Evolutionary conservation across 2,888 invertebrate genomes (phyloP), one percentile per base, ranked within the genome.

Genomic region (Bugula neritina): DNA sequence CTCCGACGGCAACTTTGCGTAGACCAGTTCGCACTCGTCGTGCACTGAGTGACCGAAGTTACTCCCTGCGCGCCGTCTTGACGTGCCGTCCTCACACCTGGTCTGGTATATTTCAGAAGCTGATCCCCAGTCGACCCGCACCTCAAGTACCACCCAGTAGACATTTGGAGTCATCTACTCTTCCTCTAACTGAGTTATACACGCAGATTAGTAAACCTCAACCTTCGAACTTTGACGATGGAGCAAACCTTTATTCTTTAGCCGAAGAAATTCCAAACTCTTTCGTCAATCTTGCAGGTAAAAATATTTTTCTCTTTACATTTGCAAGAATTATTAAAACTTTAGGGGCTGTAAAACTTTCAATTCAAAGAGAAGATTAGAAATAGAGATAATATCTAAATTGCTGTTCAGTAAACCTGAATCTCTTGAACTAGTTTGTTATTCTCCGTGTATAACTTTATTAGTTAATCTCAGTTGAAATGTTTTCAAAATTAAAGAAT

Each of bases 91-190:
- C 63, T 63, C 63, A 63, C 27, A 25, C 63, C n/a, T 63, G 63
- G 63, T 63, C 63, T 63, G 63, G 63, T 63, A 63, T 63, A 13
- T 63, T 63, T 13, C 63, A 63, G 63, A 27, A 27, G 17, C 31
- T 63, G 63, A 13, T 63, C 13, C 31, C 63, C 13, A 63, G 34
- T 13, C 27, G 63, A n/a, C 17, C 63, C 31, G 63, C 63, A 10
- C 55, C 55, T 13, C 55, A 17, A 55, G 55, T 55, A 23, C 31
- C 31, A 27, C 27, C 63, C 10, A 13, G 5, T 43, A 43, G 17
- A 43, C 43, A 10, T 10, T 10, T 17, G 3, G 55, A 17, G 21
- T 5, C 23, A 5, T 17, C 55, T 5, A 25, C 25, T 55, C 55
- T 25, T 17, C 23, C 21, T 23, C 3, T 23, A 17, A 5, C 13